A percentile compares a stretch with the other conserved stretches of the same genome.
Conservation (phyloP, 2,113 vertebrate species). For the Promerops cafer region DNA sequence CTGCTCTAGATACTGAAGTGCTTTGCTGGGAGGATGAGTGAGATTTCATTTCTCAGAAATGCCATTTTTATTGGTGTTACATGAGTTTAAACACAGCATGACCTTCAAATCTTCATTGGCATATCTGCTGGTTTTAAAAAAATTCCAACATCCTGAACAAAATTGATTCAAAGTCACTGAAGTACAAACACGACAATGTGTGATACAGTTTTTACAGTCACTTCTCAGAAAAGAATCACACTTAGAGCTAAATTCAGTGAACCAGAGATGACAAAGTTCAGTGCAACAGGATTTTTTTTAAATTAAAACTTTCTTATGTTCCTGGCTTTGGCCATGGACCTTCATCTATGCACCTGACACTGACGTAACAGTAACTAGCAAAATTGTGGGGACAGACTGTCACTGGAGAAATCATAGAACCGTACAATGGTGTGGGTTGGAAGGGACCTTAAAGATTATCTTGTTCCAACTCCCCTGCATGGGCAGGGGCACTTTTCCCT, state of each 20-base stretch:
- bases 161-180: not conserved
- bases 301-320: not conserved
- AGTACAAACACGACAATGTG: not conserved
- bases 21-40: not conserved
- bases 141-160: not conserved
- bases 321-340: not conserved
- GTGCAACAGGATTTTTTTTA: not conserved
- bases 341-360: rapidly evolving
- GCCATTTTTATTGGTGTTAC: not conserved
- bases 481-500: not conserved
- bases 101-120: not conserved
- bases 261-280: not conserved
- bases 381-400: not conserved
- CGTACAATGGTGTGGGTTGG: not conserved
- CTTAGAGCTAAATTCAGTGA: not conserved
- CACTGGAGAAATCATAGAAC: not conserved
- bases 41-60: not conserved
- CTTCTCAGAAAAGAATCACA: not conserved
- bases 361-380: not conserved
- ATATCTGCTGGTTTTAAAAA: not conserved
- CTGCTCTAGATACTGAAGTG: not conserved
- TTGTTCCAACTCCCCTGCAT: not conserved
- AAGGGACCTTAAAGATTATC: not conserved
- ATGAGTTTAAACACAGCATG: not conserved
- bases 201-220: not conserved